phyloP scores from a whole-genome alignment of 1,140 invertebrate genomes.

The Chironomus striatipennis region DNA sequence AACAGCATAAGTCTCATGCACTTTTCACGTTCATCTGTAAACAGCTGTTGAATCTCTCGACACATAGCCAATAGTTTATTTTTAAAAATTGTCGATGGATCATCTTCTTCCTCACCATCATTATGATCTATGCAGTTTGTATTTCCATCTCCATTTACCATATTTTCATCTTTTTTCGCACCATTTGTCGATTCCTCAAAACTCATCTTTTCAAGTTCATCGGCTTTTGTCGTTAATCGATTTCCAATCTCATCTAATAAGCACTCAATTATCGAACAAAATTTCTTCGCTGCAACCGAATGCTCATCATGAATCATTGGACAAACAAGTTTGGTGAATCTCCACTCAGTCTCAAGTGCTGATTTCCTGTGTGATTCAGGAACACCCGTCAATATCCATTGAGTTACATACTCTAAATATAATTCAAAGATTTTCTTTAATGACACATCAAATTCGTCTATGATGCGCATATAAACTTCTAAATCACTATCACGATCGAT shows the following conservation, averaged over 20 bases:
- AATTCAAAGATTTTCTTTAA: slow-evolving; percentile 64
- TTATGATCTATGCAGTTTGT: not conserved
- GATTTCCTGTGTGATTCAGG: slow-evolving; percentile 63
- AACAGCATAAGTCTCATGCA: slow-evolving; percentile 70
- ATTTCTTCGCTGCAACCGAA: slow-evolving; percentile 54
- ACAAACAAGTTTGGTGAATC: slow-evolving; percentile 60
- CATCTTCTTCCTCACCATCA: slow-evolving; percentile 30
- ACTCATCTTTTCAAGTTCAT: slow-evolving; percentile 24
- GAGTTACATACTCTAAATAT: slow-evolving; percentile 65
- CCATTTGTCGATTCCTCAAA: slow-evolving; percentile 32
- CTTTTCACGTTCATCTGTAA: slow-evolving; percentile 68
- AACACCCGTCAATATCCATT: slow-evolving; percentile 59
- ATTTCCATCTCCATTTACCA: slow-evolving; percentile 30
- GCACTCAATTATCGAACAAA: slow-evolving; percentile 49
- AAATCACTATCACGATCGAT: slow-evolving; percentile 44
- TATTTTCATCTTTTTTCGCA: slow-evolving; percentile 32
- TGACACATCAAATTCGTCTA: slow-evolving; percentile 67
- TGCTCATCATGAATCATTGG: slow-evolving; percentile 60
- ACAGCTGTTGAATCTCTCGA: slow-evolving; percentile 67
- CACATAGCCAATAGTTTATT: slow-evolving; percentile 53
- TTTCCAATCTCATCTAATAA: slow-evolving; percentile 45
- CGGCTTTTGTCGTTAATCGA: slow-evolving; percentile 39
- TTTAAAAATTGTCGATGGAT: slow-evolving; percentile 27
- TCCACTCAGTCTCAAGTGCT: slow-evolving; percentile 73
- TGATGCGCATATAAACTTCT: slow-evolving; percentile 47